phyloP scores from a whole-genome alignment of 2,888 invertebrate species.

The Bellardia bayeri region DNA sequence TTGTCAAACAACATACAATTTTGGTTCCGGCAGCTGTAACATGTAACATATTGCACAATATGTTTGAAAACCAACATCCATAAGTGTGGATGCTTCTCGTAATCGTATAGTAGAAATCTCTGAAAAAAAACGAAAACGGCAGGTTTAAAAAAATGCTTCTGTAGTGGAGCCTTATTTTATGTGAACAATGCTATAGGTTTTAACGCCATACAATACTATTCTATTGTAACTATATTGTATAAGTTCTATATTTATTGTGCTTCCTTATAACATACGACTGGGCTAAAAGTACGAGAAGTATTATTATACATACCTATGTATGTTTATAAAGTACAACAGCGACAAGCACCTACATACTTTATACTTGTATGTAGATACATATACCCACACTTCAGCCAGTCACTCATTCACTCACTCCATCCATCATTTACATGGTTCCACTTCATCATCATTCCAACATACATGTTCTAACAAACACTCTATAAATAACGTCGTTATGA shows the following conservation, averaged over 20 bases:
- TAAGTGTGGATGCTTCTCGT: too few species aligned
- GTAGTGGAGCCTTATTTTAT: too few species aligned
- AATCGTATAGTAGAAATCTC: too few species aligned
- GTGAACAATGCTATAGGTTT: slow-evolving; percentile 3
- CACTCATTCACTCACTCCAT: slow-evolving; percentile 46
- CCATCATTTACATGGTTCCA: slow-evolving; percentile 60
- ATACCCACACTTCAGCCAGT: slow-evolving; percentile 17
- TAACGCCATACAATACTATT: slow-evolving; percentile 43
- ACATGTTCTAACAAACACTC: slow-evolving; percentile 68
- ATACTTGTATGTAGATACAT: slow-evolving; percentile 34
- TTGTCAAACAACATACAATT: too few species aligned
- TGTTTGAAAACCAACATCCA: too few species aligned
- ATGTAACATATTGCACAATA: too few species aligned
- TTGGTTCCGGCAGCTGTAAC: too few species aligned
- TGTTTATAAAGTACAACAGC: slow-evolving; percentile 16
- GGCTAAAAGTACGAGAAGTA: neutral
- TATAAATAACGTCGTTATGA: slow-evolving; percentile 71
- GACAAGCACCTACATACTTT: slow-evolving; percentile 10
- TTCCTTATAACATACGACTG: slow-evolving; percentile 2
- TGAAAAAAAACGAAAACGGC: too few species aligned
- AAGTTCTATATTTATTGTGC: slow-evolving; percentile 43
- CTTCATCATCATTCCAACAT: slow-evolving; percentile 61
- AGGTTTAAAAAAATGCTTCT: neutral
- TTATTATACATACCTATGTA: slow-evolving; percentile 2
- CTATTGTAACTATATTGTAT: neutral